These are phyloP conservation scores for Falco concolor DNA, from an alignment of 2,797 vertebrate genomes.

Conservation along the genomic window DNA sequence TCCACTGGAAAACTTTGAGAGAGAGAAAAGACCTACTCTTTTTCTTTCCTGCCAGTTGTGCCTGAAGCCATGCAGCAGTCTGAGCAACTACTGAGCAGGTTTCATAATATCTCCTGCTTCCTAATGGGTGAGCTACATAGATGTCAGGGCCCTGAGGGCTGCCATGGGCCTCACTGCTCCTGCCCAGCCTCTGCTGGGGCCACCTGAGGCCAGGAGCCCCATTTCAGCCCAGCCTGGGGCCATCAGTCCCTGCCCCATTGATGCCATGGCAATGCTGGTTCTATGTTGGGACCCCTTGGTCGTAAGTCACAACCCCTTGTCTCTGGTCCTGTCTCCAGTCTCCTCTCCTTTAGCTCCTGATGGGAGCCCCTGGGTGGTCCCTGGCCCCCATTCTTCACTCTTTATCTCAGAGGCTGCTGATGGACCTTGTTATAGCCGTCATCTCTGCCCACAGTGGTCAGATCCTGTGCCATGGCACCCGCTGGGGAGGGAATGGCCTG, in stretches of 20 bases:
- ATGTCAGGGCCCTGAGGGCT: neutral
- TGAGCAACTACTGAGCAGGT: neutral
- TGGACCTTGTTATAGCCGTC: neutral
- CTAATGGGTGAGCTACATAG: neutral
- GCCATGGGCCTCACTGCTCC: neutral
- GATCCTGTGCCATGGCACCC: neutral
- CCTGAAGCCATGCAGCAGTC: conserved; percentile 6
- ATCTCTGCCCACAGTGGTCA: neutral
- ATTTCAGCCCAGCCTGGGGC: neutral
- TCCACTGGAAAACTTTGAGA: neutral
- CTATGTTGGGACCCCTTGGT: accelerated
- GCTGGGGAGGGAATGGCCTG: neutral
- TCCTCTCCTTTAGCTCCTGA: neutral
- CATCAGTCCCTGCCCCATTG: neutral
- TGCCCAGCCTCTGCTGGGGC: neutral
- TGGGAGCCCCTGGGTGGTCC: accelerated
- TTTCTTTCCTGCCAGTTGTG: neutral
- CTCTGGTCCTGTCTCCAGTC: neutral
- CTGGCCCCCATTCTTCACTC: neutral
- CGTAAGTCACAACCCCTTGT: accelerated
- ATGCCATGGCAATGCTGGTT: neutral
- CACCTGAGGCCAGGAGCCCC: neutral
- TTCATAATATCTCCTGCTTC: neutral
- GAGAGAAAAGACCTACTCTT: conserved; percentile 4
- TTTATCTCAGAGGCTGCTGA: neutral